These are phyloP conservation scores for Hippoglossus stenolepis DNA, from an alignment of 2,113 vertebrate genomes.

Conservation along the genomic window DNA sequence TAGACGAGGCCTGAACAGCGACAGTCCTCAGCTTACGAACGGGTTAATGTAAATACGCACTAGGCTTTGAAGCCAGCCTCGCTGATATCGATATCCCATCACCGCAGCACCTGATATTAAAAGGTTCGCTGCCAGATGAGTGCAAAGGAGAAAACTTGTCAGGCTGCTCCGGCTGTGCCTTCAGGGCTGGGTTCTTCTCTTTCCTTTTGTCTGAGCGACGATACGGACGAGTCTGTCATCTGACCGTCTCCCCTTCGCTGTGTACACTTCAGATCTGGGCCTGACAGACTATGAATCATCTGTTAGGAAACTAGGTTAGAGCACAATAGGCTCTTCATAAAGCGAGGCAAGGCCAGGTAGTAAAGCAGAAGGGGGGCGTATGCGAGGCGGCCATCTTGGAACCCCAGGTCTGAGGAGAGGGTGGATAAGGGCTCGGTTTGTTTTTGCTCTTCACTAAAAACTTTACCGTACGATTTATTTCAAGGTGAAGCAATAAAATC, in stretches of 20 bases:
- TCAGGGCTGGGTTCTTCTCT: slow-evolving; percentile 65
- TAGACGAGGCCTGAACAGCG: slow-evolving; percentile 43
- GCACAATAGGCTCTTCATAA: slow-evolving; percentile 77
- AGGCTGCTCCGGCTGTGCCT: slow-evolving; percentile 56
- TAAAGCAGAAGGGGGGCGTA: slow-evolving; percentile 38
- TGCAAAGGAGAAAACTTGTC: slow-evolving; percentile 50
- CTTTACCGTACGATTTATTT: slow-evolving; percentile 9
- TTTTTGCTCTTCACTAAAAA: slow-evolving; percentile 16
- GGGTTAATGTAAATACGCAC: slow-evolving; percentile 39
- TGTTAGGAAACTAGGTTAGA: slow-evolving; percentile 76
- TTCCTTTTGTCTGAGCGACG: slow-evolving; percentile 75
- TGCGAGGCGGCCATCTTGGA: slow-evolving; percentile 56
- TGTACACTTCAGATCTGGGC: slow-evolving; percentile 67
- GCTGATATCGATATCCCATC: slow-evolving; percentile 62
- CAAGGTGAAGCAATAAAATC: slow-evolving; percentile 24
- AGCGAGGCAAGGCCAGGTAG: slow-evolving; percentile 44
- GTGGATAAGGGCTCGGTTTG: slow-evolving; percentile 28
- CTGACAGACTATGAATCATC: slow-evolving; percentile 77
- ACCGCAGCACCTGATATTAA: slow-evolving; percentile 65
- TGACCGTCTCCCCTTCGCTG: slow-evolving; percentile 69
- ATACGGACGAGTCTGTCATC: slow-evolving; percentile 72
- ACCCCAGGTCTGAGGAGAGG: slow-evolving; percentile 29
- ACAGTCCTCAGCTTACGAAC: slow-evolving; percentile 38
- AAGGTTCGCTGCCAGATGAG: slow-evolving; percentile 57
- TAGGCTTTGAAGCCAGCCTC: slow-evolving; percentile 51